Conservation (phyloP, 2,888 invertebrate genomes). For the Dione juno region DNA sequence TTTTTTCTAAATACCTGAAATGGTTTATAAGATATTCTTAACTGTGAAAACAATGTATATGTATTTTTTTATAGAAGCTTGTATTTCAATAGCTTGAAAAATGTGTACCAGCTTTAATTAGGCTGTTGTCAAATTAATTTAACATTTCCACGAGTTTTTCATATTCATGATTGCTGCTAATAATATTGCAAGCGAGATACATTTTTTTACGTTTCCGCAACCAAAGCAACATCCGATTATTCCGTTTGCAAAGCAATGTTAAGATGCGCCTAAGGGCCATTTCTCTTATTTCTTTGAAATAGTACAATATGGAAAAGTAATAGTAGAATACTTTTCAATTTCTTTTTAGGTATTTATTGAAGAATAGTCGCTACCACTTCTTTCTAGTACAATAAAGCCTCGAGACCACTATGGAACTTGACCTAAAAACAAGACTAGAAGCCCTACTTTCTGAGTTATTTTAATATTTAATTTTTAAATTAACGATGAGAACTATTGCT, state of each 20-base stretch:
- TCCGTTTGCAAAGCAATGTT: constrained; percentile 10
- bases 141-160: background rate
- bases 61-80: too few relatives aligned
- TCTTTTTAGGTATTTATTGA: constrained; percentile 22
- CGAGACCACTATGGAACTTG: constrained; percentile 28
- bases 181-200: constrained; percentile 2
- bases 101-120: too few relatives aligned
- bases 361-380: constrained; percentile 27
- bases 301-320: constrained; percentile 10
- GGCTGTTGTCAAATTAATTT: background rate
- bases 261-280: constrained; percentile 8
- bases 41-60: too few relatives aligned
- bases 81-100: too few relatives aligned
- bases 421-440: constrained; percentile 29
- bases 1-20: too few relatives aligned
- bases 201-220: constrained; percentile 16
- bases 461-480: constrained; percentile 30
- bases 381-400: constrained; percentile 25
- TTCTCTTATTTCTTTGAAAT: constrained; percentile 10
- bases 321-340: constrained; percentile 14
- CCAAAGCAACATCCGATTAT: constrained; percentile 7
- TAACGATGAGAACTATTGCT: constrained; percentile 6
- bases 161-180: constrained; percentile 1
- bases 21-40: too few relatives aligned
- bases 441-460: constrained; percentile 17